A percentile compares a stretch with the other conserved stretches of the same genome.
Conservation (phyloP, 2,797 vertebrate genomes). For the Denticeps clupeoides region DNA sequence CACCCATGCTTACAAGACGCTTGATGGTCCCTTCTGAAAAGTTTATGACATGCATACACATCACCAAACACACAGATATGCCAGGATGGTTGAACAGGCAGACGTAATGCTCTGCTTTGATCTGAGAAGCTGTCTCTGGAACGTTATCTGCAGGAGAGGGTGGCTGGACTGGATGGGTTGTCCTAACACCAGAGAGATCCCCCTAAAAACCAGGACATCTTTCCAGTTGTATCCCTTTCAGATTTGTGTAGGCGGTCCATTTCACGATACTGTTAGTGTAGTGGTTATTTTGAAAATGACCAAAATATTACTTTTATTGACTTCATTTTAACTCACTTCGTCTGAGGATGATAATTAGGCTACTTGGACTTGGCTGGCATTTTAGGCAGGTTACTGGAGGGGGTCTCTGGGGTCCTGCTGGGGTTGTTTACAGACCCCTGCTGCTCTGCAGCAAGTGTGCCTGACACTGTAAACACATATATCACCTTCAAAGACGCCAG, state of each 20-base stretch:
- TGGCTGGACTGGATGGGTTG: constrained; percentile 6
- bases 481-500: constrained; percentile 65
- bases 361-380: neutral
- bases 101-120: constrained; percentile 32
- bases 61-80: neutral
- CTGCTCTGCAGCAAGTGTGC: constrained; percentile 52
- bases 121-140: constrained; percentile 29
- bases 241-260: too few species aligned
- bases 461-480: constrained; percentile 65
- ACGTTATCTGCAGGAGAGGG: constrained; percentile 30
- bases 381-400: constrained; percentile 5
- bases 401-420: constrained; percentile 3
- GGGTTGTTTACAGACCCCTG: constrained; percentile 65
- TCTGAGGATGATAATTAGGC: too few species aligned
- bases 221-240: constrained; percentile 18
- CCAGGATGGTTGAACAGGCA: constrained; percentile 10
- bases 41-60: too few species aligned
- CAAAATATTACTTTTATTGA: too few species aligned
- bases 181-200: neutral
- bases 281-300: too few species aligned
- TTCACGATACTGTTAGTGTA: too few species aligned
- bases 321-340: too few species aligned
- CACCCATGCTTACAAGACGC: too few species aligned
- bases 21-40: too few species aligned
- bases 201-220: constrained; percentile 33